These are phyloP conservation scores for Aphaenogaster rudis DNA, from an alignment of 1,140 invertebrate species.

Conservation along the genomic window DNA sequence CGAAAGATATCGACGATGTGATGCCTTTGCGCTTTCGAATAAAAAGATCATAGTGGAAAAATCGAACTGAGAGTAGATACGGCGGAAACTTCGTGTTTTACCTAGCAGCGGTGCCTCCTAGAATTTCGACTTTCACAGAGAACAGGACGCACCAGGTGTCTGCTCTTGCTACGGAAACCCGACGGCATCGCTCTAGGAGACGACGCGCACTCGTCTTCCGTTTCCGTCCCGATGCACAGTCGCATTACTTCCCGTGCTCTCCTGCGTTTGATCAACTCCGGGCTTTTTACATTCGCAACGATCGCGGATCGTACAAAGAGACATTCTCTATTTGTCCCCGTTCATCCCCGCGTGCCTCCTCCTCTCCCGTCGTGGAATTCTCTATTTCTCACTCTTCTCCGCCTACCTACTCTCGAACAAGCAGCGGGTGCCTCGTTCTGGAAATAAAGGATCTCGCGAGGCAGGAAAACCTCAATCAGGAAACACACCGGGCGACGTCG, in stretches of 20 bases:
- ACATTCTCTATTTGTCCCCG: slow-evolving; percentile 34
- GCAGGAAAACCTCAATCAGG: slow-evolving; percentile 75
- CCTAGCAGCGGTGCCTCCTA: neutral
- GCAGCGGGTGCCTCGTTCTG: neutral
- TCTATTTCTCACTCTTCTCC: neutral
- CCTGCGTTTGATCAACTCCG: slow-evolving; percentile 69
- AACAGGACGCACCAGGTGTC: slow-evolving; percentile 53
- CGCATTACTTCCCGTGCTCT: slow-evolving; percentile 37
- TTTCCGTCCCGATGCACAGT: slow-evolving; percentile 36
- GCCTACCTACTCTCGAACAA: slow-evolving; percentile 15
- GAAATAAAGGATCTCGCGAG: slow-evolving; percentile 62
- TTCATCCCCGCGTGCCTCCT: neutral
- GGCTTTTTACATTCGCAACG: slow-evolving; percentile 29
- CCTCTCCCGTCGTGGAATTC: neutral
- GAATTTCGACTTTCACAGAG: slow-evolving; percentile 19
- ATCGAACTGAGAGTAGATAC: neutral
- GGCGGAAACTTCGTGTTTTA: neutral
- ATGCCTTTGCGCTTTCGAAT: neutral
- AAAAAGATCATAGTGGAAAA: slow-evolving; percentile 16
- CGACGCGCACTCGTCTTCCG: slow-evolving; percentile 40
- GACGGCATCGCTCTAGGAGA: slow-evolving; percentile 55
- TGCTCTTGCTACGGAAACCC: slow-evolving; percentile 35
- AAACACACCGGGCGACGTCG: slow-evolving; percentile 73
- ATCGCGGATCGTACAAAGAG: slow-evolving; percentile 34
- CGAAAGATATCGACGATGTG: neutral